Evolutionary conservation across 2,113 vertebrate species (phyloP).

Genomic region (Centropus unirufus): DNA sequence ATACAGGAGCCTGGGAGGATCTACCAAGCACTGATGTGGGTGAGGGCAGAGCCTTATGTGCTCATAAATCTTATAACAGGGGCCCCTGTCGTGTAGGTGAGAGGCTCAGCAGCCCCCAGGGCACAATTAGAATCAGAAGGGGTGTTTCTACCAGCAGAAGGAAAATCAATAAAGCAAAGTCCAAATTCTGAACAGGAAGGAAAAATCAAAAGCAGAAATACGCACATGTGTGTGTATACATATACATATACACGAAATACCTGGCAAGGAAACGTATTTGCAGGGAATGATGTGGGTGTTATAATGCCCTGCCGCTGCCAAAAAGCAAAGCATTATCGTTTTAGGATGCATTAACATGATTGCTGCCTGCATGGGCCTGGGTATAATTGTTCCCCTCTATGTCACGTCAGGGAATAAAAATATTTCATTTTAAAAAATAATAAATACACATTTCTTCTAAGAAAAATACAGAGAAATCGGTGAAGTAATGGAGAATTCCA

Average conservation of each 20-base stretch:
- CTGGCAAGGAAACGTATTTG: not conserved
- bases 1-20: not conserved
- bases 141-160: not conserved
- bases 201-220: slow-evolving; percentile 15
- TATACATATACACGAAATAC: not conserved
- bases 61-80: not conserved
- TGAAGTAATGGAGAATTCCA: not conserved
- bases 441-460: not conserved
- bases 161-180: not conserved
- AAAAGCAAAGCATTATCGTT: not conserved
- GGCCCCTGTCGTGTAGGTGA: not conserved
- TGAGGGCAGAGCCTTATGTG: not conserved
- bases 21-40: not conserved
- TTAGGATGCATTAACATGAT: not conserved
- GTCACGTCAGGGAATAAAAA: not conserved
- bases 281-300: not conserved
- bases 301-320: not conserved
- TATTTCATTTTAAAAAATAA: not conserved
- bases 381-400: not conserved
- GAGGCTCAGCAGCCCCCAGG: not conserved
- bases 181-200: not conserved
- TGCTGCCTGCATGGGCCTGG: not conserved
- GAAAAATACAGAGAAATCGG: not conserved
- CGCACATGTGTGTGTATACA: not conserved
- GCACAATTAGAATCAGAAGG: not conserved